Base-by-base conservation (phyloP, 2,888 invertebrate species). In the Drosophila lacicola region DNA sequence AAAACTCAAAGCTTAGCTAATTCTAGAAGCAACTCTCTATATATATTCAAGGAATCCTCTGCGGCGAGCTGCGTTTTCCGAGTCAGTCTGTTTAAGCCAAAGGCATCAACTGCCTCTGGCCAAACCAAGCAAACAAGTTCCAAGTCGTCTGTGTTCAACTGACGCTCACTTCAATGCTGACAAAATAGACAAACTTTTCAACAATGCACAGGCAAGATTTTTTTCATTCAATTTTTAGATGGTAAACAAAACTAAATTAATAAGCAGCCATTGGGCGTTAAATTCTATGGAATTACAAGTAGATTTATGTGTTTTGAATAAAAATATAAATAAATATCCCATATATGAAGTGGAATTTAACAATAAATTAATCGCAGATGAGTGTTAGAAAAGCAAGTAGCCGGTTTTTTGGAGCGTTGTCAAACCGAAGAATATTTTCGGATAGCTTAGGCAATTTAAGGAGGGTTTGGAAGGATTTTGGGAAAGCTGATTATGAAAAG, bases 141-240 rank as follows among this genome's bases (percentile, higher is more conserved):
- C 65, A 55, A 44, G 58, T 41, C 36, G 46, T 68, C 50, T 51
- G 49, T 51, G 49, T 13, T 56, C 44, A 41, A 17, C 55, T 39
- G 21, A 34, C 37, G 50, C 44, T 64, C 19, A 29, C 29, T 29
- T 37, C 37, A 45, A 33, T n/a, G 2, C 37, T 56, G 44, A 37
- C 53, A 21, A 55, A 29, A 17, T 17, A 46, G 19, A 47, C 21
- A 60, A 80, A 81, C 73, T 81, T 81, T 78, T 76, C 76, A 81
- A 75, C 85, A 78, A 58, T 63, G 58, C 63, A 36, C n/a, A 37
- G 63, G 49, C 54, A 21, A 25, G 54, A 54, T 21, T 72, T 71
- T 62, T 34, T 72, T 64, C 62, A 62, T 62, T 25, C n/a, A 67
- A 58, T 42, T 76, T 63, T 64, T 47, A 58, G 49, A 49, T 33